phyloP scores from a whole-genome alignment of 2,888 invertebrate species.

The Fabriciana adippe region DNA sequence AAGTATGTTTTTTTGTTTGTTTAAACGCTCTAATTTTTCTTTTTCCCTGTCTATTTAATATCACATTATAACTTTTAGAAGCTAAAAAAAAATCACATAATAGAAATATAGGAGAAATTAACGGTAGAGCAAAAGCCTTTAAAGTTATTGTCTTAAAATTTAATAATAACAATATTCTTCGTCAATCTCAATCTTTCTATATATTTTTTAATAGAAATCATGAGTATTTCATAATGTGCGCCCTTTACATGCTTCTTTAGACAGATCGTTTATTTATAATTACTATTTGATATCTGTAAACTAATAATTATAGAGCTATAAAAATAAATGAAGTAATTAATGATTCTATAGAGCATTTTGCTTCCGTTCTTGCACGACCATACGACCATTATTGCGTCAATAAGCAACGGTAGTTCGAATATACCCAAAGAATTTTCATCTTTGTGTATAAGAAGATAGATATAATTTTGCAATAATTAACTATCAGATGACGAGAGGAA shows the following conservation, averaged over 20 bases:
- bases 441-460: conserved; percentile 10
- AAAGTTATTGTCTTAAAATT: not conserved
- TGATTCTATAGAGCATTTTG: conserved; percentile 14
- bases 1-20: no score
- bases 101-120: no score
- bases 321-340: conserved; percentile 20
- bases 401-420: conserved; percentile 1
- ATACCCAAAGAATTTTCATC: not conserved
- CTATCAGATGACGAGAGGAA: conserved; percentile 2
- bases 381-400: conserved; percentile 15
- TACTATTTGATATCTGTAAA: conserved; percentile 16
- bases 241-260: conserved; percentile 2
- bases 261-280: conserved; percentile 12
- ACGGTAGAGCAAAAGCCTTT: no score
- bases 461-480: not conserved
- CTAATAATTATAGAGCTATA: conserved; percentile 19
- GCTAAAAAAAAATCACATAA: no score
- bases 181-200: not conserved
- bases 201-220: not conserved
- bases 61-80: no score
- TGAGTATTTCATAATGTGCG: not conserved
- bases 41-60: no score
- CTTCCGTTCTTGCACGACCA: conserved; percentile 19
- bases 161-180: not conserved
- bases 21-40: no score